Evolutionary conservation across 2,113 vertebrate genomes (phyloP).

Genomic region (Sceloporus tristichus): DNA sequence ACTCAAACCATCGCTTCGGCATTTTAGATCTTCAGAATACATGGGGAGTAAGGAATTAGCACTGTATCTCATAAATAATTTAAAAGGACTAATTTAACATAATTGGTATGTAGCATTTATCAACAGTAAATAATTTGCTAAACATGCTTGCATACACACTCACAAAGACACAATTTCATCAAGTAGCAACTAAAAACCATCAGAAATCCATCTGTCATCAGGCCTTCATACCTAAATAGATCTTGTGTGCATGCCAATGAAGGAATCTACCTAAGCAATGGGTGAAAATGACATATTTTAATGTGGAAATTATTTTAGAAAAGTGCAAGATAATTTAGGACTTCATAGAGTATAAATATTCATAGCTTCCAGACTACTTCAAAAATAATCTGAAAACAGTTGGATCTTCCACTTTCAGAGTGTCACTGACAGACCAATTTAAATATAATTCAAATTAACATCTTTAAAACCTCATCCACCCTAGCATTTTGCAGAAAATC

Average conservation of each 20-base stretch:
- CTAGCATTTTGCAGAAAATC: conserved; percentile 59
- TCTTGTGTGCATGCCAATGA: conserved; percentile 63
- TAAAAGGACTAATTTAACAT: conserved; percentile 74
- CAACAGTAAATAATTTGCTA: conserved; percentile 75
- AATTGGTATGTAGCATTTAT: conserved; percentile 72
- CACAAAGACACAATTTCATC: conserved; percentile 58
- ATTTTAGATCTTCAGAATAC: conserved; percentile 63
- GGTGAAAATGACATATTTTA: conserved; percentile 61
- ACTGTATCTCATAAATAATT: conserved; percentile 75
- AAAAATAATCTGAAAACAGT: conserved; percentile 65
- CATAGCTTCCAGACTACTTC: conserved; percentile 64
- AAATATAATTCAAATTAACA: conserved; percentile 73
- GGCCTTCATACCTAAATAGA: conserved; percentile 65
- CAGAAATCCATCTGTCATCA: conserved; percentile 68
- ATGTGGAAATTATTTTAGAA: conserved; percentile 61
- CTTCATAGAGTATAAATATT: conserved; percentile 71
- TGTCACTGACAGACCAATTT: conserved; percentile 67
- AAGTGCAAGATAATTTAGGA: conserved; percentile 60
- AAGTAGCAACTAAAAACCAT: conserved; percentile 61
- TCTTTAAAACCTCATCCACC: conserved; percentile 66
- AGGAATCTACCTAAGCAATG: conserved; percentile 63
- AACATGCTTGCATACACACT: conserved; percentile 52
- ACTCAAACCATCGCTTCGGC: too few relatives aligned
- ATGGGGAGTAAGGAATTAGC: conserved; percentile 65
- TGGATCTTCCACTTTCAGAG: conserved; percentile 63